phyloP scores from a whole-genome alignment of 92 coral and sea anemone species.

The Zoanthus sansibaricus region DNA sequence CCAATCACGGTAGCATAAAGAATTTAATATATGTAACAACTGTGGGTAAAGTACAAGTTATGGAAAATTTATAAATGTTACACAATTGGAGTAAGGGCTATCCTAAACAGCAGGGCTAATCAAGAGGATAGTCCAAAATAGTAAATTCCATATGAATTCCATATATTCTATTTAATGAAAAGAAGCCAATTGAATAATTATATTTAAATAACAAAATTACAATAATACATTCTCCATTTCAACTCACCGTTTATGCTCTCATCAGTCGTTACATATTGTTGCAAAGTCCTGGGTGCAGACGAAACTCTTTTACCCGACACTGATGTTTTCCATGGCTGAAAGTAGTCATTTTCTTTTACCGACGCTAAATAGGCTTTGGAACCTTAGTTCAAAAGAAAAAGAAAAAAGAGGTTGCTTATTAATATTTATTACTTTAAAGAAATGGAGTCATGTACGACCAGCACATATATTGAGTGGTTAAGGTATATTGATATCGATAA shows the following conservation, averaged over 20 bases:
- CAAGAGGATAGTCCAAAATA: no score
- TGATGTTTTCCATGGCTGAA: background rate
- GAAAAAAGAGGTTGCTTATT: background rate
- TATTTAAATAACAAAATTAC: background rate
- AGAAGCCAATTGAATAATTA: background rate
- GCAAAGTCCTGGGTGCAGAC: slow-evolving; percentile 8
- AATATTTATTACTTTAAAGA: background rate
- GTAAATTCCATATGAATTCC: no score
- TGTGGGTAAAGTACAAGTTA: no score
- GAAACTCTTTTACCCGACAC: slow-evolving; percentile 6
- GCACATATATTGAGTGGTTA: background rate
- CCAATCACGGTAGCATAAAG: no score
- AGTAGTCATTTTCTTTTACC: slow-evolving; percentile 11
- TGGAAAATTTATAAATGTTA: no score
- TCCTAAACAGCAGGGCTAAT: no score
- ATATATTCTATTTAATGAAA: no score
- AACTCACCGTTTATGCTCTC: slow-evolving; percentile 11
- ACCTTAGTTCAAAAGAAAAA: background rate
- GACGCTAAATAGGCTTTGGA: background rate
- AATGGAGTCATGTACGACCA: background rate
- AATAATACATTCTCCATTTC: background rate
- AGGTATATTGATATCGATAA: background rate
- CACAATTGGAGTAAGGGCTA: no score
- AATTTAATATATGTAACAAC: no score
- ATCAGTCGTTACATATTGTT: slow-evolving; percentile 1